Evolutionary conservation across 1,140 invertebrate species (phyloP), one percentile per base, ranked within the genome.

Genomic region (Macrobrachium rosenbergii): DNA sequence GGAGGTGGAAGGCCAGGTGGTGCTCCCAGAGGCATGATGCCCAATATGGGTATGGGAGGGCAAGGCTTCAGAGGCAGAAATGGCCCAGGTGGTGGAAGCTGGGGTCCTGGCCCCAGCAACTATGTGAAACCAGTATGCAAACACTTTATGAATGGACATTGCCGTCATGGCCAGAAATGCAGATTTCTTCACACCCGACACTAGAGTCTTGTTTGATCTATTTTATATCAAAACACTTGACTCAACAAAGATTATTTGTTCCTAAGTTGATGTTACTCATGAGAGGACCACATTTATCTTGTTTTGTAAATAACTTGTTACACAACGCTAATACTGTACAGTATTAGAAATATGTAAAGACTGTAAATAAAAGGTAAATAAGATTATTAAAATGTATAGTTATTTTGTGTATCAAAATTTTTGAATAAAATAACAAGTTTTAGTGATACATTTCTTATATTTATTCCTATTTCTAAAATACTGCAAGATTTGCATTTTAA

Each of bases 21-120:
- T 81, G 60, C 14, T n/a, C 87, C 87, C 12, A 64, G 80, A 5
- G 75, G 75, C n/a, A 88, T 88, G 87, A 88, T 88, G 87, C 67
- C 58, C 19, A 80, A 80, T 21, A 80, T 85, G 81, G 81, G 73
- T 11, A 82, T 84, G 88, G 73, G 43, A 58, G 28, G 83, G 2
- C 37, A 45, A 19, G 69, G 83, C 7, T 52, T 37, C 58, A 45
- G 77, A 21, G 52, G 59, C 16, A 37, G 77, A 21, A 28, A 37
- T 62, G 83, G 60, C 7, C 64, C 64, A 5, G 63, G 84, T 17
- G 84, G 84, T 28, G 84, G 83, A 0, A 59, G n/a, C 78, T 79
- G 84, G 84, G 69, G 67, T 16, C 45, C 19, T 12, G 69, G 69
- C 2, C 77, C 82, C 23, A 37, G 84, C 0, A 45, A 76, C 12